Base-by-base conservation (phyloP, 2,113 vertebrate genomes). In the Hymenochirus boettgeri region DNA sequence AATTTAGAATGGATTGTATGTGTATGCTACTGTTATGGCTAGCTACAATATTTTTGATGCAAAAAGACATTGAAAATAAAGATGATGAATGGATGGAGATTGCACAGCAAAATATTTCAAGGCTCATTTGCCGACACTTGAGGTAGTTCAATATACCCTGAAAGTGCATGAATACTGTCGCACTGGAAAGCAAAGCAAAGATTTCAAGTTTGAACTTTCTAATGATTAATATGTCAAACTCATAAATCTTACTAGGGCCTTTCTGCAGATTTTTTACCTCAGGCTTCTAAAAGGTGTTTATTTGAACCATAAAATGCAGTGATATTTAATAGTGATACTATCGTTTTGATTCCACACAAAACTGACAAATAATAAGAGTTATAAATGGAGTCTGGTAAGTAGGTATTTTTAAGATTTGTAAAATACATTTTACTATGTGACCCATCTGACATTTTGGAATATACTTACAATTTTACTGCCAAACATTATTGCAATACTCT, bases 101-200 rank as follows among this genome's bases (percentile, higher is more conserved):
- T 54, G n/a, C 33, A 63, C 45, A 45, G 50, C 18, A 23, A 2
- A 26, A 54, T 54, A 26, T 31, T 54, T 54, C 52, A 56, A 46
- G 62, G 62, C 62, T 65, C 62, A 65, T 56, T 65, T 53, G 52
- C 42, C 62, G 47, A 46, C 52, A 65, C 37, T 46, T 65, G 37
- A 56, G 62, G 35, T 12, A 64, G 62, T 52, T 56, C 51, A 65
- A 47, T 65, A 55, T 29, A 13, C 51, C 45, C 51, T 64, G 45
- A 65, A 17, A 25, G 52, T 65, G 55, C 19, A 56, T 47, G 62
- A 56, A 56, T 56, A 65, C 37, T 56, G 52, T 33, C 37, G 21
- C 45, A 47, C 17, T 46, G 18, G 45, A 63, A 54, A 25, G 22
- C 33, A 54, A 47, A 31, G 25, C 52, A 47, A 13, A 55, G 25